Evolutionary conservation across 2,888 invertebrate genomes (phyloP), one percentile per base, ranked within the genome.

Genomic region (Ditylenchus weischeri): DNA sequence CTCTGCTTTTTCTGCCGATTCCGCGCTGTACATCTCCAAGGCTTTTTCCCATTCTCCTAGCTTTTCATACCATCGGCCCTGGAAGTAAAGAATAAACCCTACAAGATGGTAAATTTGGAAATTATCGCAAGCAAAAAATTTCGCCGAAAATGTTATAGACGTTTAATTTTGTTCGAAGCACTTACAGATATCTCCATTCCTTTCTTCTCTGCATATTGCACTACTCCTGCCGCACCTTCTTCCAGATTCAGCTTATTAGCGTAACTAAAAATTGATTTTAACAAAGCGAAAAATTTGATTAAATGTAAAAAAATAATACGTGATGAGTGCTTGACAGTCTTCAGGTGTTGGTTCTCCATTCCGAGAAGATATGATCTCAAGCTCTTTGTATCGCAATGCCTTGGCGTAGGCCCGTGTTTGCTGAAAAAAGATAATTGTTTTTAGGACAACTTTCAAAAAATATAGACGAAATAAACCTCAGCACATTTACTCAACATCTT

Each of bases 11-110:
- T 62, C 62, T 38, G 62, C 62, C n/a, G 61, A 70, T 79, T 91
- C 90, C 63, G 89, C 89, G 61, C 89, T 88, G 80, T 98, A 98
- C 0, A 93, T 88, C 71, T 89, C 88, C 54, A 95, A 86, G 0
- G 98, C 98, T 83, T 92, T 92, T 78, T 95, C 93, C 96, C 96
- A 99, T 83, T 95, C 93, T 84, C 98, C 95, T 0, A 98, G 86
- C 84, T 98, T 96, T 84, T 98, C 98, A 84, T 95, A 95, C 98
- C 98, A 98, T 10, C 92, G 88, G 59, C 95, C 93, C 84, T 91
- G 83, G 54, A 85, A 83, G n/a, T 23, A 68, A 19, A 35, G n/a
- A 60, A 49, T 43, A 36, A 58, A 38, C 29, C 29, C 29, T 4
- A n/a, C n/a, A 29, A 29, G 5, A 29, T 29, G 29, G 5, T 29